Conservation (phyloP, 2,113 vertebrate species). For the Dromiciops gliroides region DNA sequence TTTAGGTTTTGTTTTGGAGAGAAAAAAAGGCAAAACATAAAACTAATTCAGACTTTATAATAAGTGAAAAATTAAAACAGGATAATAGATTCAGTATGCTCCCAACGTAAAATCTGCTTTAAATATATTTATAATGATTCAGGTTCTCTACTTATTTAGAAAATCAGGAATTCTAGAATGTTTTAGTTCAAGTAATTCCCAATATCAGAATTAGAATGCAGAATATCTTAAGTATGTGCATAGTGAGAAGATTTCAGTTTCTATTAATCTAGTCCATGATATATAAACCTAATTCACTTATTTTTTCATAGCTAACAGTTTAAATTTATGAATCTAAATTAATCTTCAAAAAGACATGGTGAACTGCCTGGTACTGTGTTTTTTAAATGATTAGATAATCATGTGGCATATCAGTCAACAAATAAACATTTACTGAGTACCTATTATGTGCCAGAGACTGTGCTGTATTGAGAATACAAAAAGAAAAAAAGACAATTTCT, state of each 20-base stretch:
- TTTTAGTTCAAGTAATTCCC: neutral
- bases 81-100: neutral
- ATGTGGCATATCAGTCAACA: too few relatives aligned
- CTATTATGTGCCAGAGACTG: too few relatives aligned
- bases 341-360: too few relatives aligned
- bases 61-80: neutral
- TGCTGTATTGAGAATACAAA: too few relatives aligned
- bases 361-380: too few relatives aligned
- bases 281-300: too few relatives aligned
- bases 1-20: neutral
- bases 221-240: neutral
- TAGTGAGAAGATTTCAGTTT: neutral
- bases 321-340: too few relatives aligned
- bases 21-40: conserved; percentile 7
- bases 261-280: too few relatives aligned
- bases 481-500: too few relatives aligned
- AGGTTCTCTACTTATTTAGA: conserved; percentile 7
- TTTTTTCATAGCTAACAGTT: too few relatives aligned
- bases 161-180: conserved; percentile 15
- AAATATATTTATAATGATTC: conserved; percentile 27
- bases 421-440: too few relatives aligned
- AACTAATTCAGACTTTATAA: neutral
- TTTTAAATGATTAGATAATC: too few relatives aligned
- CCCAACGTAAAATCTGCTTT: conserved; percentile 11
- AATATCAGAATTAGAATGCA: neutral